Conservation (phyloP, 2,888 invertebrate genomes). For the Tinea pellionella region DNA sequence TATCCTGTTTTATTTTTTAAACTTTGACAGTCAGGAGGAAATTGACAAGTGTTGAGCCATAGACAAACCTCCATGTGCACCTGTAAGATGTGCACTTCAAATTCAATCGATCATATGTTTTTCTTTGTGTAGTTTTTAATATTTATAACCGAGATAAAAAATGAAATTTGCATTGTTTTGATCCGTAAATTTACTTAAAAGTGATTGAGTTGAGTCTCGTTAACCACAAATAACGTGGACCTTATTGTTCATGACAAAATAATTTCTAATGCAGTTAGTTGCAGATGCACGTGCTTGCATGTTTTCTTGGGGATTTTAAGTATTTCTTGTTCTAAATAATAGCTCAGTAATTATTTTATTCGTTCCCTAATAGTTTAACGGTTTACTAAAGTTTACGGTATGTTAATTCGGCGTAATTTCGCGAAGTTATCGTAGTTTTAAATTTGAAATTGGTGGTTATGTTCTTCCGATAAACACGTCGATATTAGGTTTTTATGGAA, state of each 20-base stretch:
- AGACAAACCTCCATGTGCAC: constrained; percentile 62
- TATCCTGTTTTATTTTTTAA: not conserved
- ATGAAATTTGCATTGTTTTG: not conserved
- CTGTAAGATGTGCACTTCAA: constrained; percentile 32
- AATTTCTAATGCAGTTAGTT: not conserved
- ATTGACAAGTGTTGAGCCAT: constrained; percentile 25
- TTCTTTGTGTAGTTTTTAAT: constrained; percentile 65
- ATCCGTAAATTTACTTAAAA: not conserved
- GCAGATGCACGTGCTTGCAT: constrained; percentile 13
- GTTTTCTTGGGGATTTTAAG: not conserved
- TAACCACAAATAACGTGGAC: not conserved
- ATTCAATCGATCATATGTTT: constrained; percentile 68
- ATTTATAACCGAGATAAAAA: not conserved
- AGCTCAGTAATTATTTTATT: not conserved
- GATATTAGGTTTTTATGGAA: not conserved
- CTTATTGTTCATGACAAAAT: not conserved
- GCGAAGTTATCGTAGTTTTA: not conserved
- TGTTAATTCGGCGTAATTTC: not conserved
- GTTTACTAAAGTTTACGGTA: not conserved
- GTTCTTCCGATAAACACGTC: not conserved
- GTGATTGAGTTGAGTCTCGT: not conserved
- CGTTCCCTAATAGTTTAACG: not conserved
- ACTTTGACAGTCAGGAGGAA: constrained; percentile 24
- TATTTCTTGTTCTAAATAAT: not conserved
- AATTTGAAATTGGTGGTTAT: not conserved